Conservation (phyloP, 1,140 invertebrate genomes). For the Epicauta chinensis region DNA sequence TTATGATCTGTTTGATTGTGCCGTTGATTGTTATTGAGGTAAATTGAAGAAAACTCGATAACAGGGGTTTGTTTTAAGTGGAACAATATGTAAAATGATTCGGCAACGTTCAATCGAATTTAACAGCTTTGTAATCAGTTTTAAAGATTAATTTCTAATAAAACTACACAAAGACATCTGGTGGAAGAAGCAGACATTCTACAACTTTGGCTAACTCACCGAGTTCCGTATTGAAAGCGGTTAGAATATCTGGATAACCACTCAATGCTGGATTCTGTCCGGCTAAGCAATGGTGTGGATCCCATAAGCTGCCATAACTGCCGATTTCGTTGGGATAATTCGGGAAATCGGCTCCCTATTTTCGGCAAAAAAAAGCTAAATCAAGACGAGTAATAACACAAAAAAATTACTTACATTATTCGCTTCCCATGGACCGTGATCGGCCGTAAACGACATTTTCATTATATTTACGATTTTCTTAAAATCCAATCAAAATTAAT, state of each 20-base stretch:
- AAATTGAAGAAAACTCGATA: too few relatives aligned
- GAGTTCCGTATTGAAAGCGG: slow-evolving; percentile 50
- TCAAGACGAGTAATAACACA: background rate
- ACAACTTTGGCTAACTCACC: slow-evolving; percentile 43
- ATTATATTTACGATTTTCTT: slow-evolving; percentile 18
- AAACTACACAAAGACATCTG: too few relatives aligned
- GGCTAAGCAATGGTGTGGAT: slow-evolving; percentile 37
- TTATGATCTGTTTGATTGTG: too few relatives aligned
- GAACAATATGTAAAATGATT: too few relatives aligned
- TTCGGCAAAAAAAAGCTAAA: background rate
- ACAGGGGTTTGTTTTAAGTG: too few relatives aligned
- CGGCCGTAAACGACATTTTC: slow-evolving; percentile 41
- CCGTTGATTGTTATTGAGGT: too few relatives aligned
- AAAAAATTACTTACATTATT: slow-evolving; percentile 29
- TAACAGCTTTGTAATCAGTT: too few relatives aligned
- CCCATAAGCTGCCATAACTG: slow-evolving; percentile 38
- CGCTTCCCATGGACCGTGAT: slow-evolving; percentile 36
- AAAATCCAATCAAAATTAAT: too few relatives aligned
- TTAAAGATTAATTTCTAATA: too few relatives aligned
- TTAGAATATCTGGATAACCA: slow-evolving; percentile 48
- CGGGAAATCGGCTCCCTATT: slow-evolving; percentile 35
- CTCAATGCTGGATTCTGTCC: slow-evolving; percentile 35
- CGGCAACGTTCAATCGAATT: too few relatives aligned
- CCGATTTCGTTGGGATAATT: slow-evolving; percentile 40
- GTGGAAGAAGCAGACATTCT: too few relatives aligned